These are phyloP conservation scores for Microplitis mediator DNA, from an alignment of 1,140 invertebrate species.

Conservation along the genomic window DNA sequence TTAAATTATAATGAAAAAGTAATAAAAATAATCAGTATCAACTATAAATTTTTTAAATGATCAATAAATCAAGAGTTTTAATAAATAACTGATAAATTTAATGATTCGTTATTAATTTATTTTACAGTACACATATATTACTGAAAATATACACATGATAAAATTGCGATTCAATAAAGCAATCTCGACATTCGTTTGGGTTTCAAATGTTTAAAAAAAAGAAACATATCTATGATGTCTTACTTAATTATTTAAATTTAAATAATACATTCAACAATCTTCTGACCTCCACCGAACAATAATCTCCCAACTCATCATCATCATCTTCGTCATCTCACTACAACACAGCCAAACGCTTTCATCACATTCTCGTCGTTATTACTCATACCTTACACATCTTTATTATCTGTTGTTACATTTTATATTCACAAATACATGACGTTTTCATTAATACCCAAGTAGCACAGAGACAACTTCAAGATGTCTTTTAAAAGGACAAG, in stretches of 20 bases:
- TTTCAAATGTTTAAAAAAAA: neutral
- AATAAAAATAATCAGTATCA: too few relatives aligned
- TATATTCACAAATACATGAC: too few relatives aligned
- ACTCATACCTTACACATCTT: too few relatives aligned
- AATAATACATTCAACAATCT: neutral
- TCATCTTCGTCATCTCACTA: neutral
- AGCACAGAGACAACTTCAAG: too few relatives aligned
- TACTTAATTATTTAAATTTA: neutral
- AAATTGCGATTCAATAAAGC: neutral
- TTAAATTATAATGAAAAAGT: too few relatives aligned
- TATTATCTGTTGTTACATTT: too few relatives aligned
- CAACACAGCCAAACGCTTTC: neutral
- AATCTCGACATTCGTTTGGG: neutral
- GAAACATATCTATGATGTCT: neutral
- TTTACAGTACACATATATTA: conserved; percentile 1
- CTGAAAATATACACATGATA: neutral
- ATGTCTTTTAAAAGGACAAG: too few relatives aligned
- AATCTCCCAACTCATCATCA: neutral
- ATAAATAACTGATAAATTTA: neutral
- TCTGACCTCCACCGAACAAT: neutral
- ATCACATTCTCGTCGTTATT: neutral
- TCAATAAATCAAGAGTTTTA: too few relatives aligned
- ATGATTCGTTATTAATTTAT: neutral
- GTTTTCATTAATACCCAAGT: too few relatives aligned
- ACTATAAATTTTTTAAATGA: too few relatives aligned